Conservation (phyloP, 2,888 invertebrate genomes). For the Gisinianus flammeolus region DNA sequence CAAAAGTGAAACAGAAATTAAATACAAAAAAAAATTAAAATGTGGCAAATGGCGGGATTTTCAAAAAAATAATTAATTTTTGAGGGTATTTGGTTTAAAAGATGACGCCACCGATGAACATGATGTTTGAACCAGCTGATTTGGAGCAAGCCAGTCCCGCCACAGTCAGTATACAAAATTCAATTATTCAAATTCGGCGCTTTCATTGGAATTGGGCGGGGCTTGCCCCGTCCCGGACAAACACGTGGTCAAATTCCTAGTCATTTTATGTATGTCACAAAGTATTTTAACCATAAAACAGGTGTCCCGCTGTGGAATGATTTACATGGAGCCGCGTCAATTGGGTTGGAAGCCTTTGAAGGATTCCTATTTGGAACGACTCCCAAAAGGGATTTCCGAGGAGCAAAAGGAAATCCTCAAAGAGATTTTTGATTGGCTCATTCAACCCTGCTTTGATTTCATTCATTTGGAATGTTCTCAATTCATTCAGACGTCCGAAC, state of each 20-base stretch:
- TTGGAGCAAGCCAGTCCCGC: conserved; percentile 95
- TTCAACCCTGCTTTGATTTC: conserved; percentile 78
- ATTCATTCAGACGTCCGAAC: conserved; percentile 78
- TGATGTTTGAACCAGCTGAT: conserved; percentile 93
- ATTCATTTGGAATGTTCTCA: conserved; percentile 70
- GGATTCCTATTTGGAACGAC: conserved; percentile 71
- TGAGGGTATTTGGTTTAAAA: too few relatives aligned
- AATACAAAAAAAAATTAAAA: too few relatives aligned
- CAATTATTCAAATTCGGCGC: too few relatives aligned
- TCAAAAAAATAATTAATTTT: too few relatives aligned
- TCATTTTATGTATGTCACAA: too few relatives aligned
- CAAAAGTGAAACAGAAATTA: too few relatives aligned
- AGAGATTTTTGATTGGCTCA: conserved; percentile 87
- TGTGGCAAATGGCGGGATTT: too few relatives aligned
- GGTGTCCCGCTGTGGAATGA: conserved; percentile 94
- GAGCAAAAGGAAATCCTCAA: conserved; percentile 81
- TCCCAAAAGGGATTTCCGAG: conserved; percentile 63
- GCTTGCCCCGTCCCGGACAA: too few relatives aligned
- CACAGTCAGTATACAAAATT: too few relatives aligned
- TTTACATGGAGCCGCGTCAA: conserved; percentile 89
- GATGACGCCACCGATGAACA: conserved; percentile 90
- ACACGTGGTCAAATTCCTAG: too few relatives aligned
- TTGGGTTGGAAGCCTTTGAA: conserved; percentile 86
- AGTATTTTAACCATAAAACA: too few relatives aligned
- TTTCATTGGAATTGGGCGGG: too few relatives aligned